These are phyloP conservation scores for Diplolepis rosae DNA, from an alignment of 2,888 invertebrate species.

Conservation along the genomic window DNA sequence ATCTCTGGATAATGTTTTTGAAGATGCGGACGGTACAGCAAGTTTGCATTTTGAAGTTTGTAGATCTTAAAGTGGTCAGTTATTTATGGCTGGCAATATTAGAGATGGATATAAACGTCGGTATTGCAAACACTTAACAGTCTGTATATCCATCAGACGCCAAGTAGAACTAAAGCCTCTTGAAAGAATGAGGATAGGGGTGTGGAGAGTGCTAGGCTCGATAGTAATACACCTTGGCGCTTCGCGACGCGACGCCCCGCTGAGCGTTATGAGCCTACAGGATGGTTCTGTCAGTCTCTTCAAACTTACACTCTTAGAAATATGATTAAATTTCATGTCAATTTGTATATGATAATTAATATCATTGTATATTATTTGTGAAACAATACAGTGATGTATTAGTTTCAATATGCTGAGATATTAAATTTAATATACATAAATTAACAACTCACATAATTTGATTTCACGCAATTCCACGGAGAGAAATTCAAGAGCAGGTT, in stretches of 20 bases:
- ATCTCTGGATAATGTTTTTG: slow-evolving; percentile 51
- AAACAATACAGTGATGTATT: no score
- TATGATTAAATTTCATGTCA: no score
- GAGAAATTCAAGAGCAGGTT: no score
- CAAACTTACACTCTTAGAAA: slow-evolving; percentile 34
- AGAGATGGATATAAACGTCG: slow-evolving; percentile 72
- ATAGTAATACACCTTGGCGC: slow-evolving; percentile 33
- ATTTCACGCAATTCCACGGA: not conserved
- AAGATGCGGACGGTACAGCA: slow-evolving; percentile 32
- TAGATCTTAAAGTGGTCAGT: slow-evolving; percentile 62
- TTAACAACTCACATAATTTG: no score
- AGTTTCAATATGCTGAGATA: no score
- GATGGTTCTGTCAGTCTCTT: slow-evolving; percentile 39
- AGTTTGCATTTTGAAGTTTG: slow-evolving; percentile 31
- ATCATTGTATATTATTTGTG: no score
- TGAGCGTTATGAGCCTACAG: slow-evolving; percentile 36
- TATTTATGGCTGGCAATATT: slow-evolving; percentile 72
- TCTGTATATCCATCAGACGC: slow-evolving; percentile 73
- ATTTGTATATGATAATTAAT: no score
- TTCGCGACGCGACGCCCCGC: slow-evolving; percentile 55
- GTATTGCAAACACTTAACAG: slow-evolving; percentile 73
- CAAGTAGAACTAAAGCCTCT: slow-evolving; percentile 60
- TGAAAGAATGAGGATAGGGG: slow-evolving; percentile 52
- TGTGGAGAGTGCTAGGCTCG: slow-evolving; percentile 30
- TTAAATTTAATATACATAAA: no score